phyloP scores from a whole-genome alignment of 30 jellyfish, hydroid and myxozoan species.

The Nemopilema nomurai region DNA sequence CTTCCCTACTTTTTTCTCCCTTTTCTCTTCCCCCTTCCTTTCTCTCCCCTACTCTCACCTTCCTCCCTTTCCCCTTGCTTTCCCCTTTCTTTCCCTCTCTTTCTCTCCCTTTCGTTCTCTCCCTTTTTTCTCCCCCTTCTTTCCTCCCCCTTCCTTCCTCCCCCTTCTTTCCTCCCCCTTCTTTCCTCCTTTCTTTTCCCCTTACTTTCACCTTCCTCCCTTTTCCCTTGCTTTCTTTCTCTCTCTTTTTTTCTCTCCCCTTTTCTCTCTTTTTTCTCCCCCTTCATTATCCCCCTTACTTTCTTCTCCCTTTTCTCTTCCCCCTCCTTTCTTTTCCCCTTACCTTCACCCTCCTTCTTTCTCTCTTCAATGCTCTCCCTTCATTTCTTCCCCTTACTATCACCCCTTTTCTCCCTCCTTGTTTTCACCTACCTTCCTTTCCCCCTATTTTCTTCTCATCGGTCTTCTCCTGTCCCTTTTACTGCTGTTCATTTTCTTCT shows the following conservation, averaged over 20 bases:
- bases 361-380: too few relatives aligned
- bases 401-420: neutral
- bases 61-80: too few relatives aligned
- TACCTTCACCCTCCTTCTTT: neutral
- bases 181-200: neutral
- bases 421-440: too few relatives aligned
- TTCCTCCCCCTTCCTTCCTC: neutral
- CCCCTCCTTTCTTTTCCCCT: neutral
- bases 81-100: too few relatives aligned
- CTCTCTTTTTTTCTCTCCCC: neutral
- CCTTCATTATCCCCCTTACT: neutral
- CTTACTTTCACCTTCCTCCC: neutral
- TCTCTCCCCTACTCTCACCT: too few relatives aligned
- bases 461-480: too few relatives aligned
- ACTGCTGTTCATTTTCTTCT: too few relatives aligned
- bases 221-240: too few relatives aligned
- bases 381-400: neutral
- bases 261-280: neutral
- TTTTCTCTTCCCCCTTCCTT: too few relatives aligned
- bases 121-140: neutral
- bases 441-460: too few relatives aligned
- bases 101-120: neutral
- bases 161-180: slow-evolving; percentile 2
- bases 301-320: neutral
- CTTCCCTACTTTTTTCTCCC: too few relatives aligned